Base-by-base conservation (phyloP, 2,888 invertebrate genomes). In the Anorthoa munda region DNA sequence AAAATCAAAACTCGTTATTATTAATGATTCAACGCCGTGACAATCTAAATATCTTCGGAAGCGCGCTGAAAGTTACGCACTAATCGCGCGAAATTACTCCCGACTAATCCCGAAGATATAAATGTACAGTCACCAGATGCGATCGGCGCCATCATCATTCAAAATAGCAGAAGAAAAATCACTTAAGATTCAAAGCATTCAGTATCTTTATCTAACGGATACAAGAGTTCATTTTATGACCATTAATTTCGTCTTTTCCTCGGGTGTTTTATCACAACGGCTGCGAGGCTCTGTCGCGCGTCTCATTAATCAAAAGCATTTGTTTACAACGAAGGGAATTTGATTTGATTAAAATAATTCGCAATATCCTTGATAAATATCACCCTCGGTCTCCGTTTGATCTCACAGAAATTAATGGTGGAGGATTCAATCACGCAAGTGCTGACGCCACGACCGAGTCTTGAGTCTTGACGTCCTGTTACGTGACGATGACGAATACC, bases 331-430 rank as follows among this genome's bases (percentile, higher is more conserved):
- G 95, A 94, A 95, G 95, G 95, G 95, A 96, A 95, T 96, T 96
- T 96, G 96, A 96, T 96, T 96, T 96, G 96, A 96, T 96, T 96
- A 96, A 96, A 96, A 96, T 96, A 96, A 96, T 96, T 95, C 95
- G 95, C 96, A 96, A 96, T 96, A 96, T 96, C 96, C 95, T 96
- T 96, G 96, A 96, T 96, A 96, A 96, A 96, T 96, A 96, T 96
- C 96, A 96, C 96, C 96, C 96, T 95, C 95, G 93, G 93, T 95
- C 95, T 95, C 90, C 95, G 96, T 96, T 96, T 96, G 96, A 96
- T 96, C 96, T 95, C 92, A 88, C 90, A 92, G 91, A 95, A 96
- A 96, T 96, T 96, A 96, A 96, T 96, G 96, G 95, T 94, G 89
- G 94, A 95, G 95, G 93, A 96, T 96, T 96, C 96, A 95, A 96